Conservation (phyloP, 2,888 invertebrate genomes). For the Clusia tigrina region DNA sequence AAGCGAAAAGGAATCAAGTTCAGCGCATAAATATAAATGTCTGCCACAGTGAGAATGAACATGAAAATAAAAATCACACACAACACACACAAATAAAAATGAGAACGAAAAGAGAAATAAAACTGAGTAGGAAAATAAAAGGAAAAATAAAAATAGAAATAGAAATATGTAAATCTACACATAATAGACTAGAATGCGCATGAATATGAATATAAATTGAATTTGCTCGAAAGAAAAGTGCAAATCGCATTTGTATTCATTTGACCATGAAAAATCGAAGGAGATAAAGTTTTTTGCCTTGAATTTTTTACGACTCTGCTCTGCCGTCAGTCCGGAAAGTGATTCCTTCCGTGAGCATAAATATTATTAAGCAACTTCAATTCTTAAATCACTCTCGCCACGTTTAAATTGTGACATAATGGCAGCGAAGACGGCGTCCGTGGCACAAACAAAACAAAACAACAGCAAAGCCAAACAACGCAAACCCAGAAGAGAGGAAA, state of each 20-base stretch:
- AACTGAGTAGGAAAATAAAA: background rate
- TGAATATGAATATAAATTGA: conserved; percentile 59
- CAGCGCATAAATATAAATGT: conserved; percentile 37
- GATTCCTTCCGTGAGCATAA: too few relatives aligned
- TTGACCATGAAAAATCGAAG: conserved; percentile 45
- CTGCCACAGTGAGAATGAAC: conserved; percentile 12
- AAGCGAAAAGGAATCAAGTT: conserved; percentile 45
- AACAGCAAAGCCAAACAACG: too few relatives aligned
- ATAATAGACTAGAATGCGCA: conserved; percentile 51
- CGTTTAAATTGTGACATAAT: too few relatives aligned
- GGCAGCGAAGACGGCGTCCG: too few relatives aligned
- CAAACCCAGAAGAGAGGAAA: too few relatives aligned
- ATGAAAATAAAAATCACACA: background rate
- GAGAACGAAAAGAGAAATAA: background rate
- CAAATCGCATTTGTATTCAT: conserved; percentile 53
- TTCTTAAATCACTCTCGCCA: too few relatives aligned
- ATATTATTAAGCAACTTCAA: too few relatives aligned
- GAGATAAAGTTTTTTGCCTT: too few relatives aligned
- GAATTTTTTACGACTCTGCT: too few relatives aligned
- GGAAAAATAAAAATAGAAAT: background rate
- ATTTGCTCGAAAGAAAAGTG: conserved; percentile 45
- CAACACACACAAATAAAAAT: conserved; percentile 4
- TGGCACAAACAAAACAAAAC: too few relatives aligned
- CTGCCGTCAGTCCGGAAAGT: too few relatives aligned
- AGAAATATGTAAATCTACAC: conserved; percentile 48